Conservation (phyloP, 35 echinoderm and acorn worm genomes). For the Lytechinus pictus region DNA sequence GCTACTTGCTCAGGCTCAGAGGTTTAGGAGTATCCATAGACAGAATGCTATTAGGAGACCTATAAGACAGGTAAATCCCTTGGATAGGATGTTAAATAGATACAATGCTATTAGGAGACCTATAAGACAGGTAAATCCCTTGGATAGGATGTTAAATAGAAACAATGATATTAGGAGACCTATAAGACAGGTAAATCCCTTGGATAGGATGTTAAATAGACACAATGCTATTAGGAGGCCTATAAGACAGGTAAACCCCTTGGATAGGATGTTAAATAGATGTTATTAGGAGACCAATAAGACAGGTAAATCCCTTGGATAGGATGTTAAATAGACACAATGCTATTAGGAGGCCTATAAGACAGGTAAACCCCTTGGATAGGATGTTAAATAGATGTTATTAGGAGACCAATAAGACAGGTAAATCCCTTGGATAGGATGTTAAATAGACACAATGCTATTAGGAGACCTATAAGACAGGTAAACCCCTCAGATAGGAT, state of each 20-base stretch:
- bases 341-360: not conserved
- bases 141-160: not conserved
- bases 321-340: not conserved
- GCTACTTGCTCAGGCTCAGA: slow-evolving; percentile 71
- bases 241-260: slow-evolving; percentile 5
- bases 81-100: not conserved
- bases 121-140: slow-evolving; percentile 14
- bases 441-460: not conserved
- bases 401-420: slow-evolving; percentile 32
- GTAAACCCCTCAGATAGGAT: not conserved
- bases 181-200: slow-evolving; percentile 4
- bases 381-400: not conserved
- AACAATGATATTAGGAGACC: slow-evolving; percentile 16
- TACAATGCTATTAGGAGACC: slow-evolving; percentile 39
- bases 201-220: not conserved
- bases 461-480: slow-evolving; percentile 31
- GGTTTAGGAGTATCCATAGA: slow-evolving; percentile 40
- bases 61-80: slow-evolving; percentile 15
- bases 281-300: slow-evolving; percentile 8
- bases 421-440: not conserved
- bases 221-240: slow-evolving; percentile 26
- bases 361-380: not conserved
- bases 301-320: not conserved
- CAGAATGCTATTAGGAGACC: slow-evolving; percentile 43
- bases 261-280: not conserved